phyloP scores from a whole-genome alignment of 2,113 vertebrate genomes.

The Cyanocitta stelleri region DNA sequence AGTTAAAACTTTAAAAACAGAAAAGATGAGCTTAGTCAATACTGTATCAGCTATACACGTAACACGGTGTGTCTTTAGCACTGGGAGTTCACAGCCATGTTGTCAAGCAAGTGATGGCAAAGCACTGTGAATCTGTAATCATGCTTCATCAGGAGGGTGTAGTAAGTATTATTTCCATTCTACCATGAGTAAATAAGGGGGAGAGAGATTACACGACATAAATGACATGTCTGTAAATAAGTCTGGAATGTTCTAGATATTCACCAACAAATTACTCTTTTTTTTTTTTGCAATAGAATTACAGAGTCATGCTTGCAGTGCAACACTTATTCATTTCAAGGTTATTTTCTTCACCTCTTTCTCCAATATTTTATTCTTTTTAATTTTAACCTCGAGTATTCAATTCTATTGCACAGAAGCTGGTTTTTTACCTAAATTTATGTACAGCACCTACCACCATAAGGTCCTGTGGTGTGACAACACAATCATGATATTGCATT shows the following conservation, averaged over 20 bases:
- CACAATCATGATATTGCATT: background rate
- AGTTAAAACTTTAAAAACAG: conserved; percentile 9
- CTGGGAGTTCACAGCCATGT: background rate
- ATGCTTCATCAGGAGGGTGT: background rate
- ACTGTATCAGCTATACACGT: background rate
- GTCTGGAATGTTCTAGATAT: background rate
- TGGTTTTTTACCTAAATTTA: background rate
- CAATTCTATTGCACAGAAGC: background rate
- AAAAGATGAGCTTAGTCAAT: background rate
- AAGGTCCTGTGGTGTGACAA: background rate
- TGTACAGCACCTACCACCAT: background rate
- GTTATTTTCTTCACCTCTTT: background rate
- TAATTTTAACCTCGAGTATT: background rate
- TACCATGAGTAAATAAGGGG: background rate
- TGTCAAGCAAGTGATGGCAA: background rate
- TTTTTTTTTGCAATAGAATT: background rate
- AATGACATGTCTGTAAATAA: background rate
- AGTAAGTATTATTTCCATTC: background rate
- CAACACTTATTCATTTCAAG: background rate
- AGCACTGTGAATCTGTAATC: background rate
- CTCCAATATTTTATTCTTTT: background rate
- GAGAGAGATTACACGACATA: background rate
- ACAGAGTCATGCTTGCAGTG: background rate
- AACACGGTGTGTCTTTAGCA: background rate
- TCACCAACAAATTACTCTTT: background rate